phyloP scores from a whole-genome alignment of 2,797 vertebrate genomes.

The Poeciliopsis paucimaculata region DNA sequence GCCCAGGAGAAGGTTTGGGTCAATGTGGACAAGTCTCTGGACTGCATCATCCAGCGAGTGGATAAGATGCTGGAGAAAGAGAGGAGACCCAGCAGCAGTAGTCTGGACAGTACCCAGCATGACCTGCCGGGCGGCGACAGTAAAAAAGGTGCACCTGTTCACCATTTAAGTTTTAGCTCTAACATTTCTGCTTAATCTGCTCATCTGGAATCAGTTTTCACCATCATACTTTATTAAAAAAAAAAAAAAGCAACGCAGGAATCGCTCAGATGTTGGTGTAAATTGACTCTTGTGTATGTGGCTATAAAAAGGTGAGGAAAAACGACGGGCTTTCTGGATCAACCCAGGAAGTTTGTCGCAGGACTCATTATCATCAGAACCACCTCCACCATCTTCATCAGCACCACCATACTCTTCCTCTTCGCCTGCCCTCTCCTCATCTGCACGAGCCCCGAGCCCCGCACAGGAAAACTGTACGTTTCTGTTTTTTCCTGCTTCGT shows the following conservation, averaged over 20 bases:
- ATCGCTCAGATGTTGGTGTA: not conserved
- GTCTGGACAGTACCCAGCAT: conserved; percentile 84
- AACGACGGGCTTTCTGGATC: conserved; percentile 92
- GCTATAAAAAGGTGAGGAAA: conserved; percentile 85
- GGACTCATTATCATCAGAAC: conserved; percentile 70
- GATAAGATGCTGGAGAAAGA: conserved; percentile 97
- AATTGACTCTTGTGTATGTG: conserved; percentile 24
- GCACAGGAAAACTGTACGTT: conserved; percentile 75
- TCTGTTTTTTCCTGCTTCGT: not conserved
- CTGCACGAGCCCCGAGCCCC: conserved; percentile 83
- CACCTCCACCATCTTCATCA: conserved; percentile 45
- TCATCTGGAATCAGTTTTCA: not conserved
- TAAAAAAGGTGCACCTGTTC: conserved; percentile 87
- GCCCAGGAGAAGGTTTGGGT: conserved; percentile 95
- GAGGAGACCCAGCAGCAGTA: conserved; percentile 81
- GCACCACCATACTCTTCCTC: conserved; percentile 70
- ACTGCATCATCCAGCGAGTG: conserved; percentile 96
- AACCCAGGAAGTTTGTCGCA: conserved; percentile 82
- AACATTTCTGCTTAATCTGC: not conserved
- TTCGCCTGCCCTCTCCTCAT: conserved; percentile 71
- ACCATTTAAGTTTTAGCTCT: not conserved
- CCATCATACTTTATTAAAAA: not conserved
- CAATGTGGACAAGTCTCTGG: conserved; percentile 98
- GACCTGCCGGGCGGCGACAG: conserved; percentile 78
- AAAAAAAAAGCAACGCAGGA: not conserved